Conservation (phyloP, 1,140 invertebrate genomes). For the Hycleus cichorii region DNA sequence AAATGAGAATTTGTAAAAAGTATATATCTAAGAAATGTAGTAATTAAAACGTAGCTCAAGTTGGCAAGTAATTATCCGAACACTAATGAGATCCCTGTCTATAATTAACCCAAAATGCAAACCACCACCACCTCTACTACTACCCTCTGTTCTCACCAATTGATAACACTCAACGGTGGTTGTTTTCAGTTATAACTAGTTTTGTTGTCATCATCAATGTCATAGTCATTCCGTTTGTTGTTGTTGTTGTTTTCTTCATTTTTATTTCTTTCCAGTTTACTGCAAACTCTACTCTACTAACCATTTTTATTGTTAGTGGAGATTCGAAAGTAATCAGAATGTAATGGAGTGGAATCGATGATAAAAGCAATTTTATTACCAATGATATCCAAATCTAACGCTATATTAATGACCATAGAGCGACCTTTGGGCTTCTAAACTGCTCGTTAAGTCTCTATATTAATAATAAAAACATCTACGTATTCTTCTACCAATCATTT, state of each 20-base stretch:
- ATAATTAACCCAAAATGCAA: slow-evolving; percentile 22
- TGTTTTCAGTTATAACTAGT: too few relatives aligned
- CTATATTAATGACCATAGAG: too few relatives aligned
- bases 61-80: slow-evolving; percentile 17
- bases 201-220: too few relatives aligned
- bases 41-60: slow-evolving; percentile 26
- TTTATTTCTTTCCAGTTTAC: too few relatives aligned
- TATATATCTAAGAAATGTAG: slow-evolving; percentile 23
- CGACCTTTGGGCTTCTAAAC: too few relatives aligned
- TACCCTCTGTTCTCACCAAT: slow-evolving; percentile 12
- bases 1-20: slow-evolving; percentile 9
- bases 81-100: slow-evolving; percentile 25
- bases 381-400: slow-evolving; percentile 3
- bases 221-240: too few relatives aligned
- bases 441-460: too few relatives aligned
- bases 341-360: slow-evolving; percentile 28
- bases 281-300: too few relatives aligned
- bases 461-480: too few relatives aligned
- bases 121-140: too few relatives aligned
- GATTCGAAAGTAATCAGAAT: slow-evolving; percentile 27
- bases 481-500: too few relatives aligned
- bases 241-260: too few relatives aligned
- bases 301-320: slow-evolving; percentile 19
- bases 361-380: slow-evolving; percentile 31
- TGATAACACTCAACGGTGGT: slow-evolving; percentile 18